These are phyloP conservation scores for Ascaphus truei DNA, from an alignment of 2,113 vertebrate genomes.

Conservation along the genomic window DNA sequence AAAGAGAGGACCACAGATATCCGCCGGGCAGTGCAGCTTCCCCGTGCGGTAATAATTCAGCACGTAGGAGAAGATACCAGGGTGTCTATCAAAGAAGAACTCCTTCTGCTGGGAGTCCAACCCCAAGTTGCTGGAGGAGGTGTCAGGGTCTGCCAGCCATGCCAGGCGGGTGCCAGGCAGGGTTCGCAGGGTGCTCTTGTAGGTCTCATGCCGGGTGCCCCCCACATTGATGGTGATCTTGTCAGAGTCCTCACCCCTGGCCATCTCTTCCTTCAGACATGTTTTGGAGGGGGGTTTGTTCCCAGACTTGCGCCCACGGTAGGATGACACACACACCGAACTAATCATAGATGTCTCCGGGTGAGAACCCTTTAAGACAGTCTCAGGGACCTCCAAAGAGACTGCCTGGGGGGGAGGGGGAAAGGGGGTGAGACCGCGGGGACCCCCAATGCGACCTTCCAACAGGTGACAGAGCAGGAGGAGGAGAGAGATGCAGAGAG, in stretches of 20 bases:
- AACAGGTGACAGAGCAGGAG: neutral
- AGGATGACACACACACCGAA: conserved; percentile 98
- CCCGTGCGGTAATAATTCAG: conserved; percentile 97
- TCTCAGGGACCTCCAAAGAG: conserved; percentile 51
- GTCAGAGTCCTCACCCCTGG: conserved; percentile 88
- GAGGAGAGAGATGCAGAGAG: conserved; percentile 35
- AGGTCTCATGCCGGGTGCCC: conserved; percentile 94
- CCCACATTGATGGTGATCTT: conserved; percentile 96
- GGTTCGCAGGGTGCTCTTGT: conserved; percentile 90
- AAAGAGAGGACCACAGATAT: conserved; percentile 93
- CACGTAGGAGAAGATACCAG: conserved; percentile 93
- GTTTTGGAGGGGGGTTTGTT: conserved; percentile 97
- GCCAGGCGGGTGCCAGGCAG: conserved; percentile 92
- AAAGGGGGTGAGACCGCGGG: conserved; percentile 24
- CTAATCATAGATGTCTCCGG: conserved; percentile 86
- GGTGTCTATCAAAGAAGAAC: conserved; percentile 95
- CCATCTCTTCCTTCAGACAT: conserved; percentile 97
- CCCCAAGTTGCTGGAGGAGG: conserved; percentile 66
- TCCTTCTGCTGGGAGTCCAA: conserved; percentile 72
- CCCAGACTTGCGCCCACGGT: conserved; percentile 96
- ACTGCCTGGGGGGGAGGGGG: conserved; percentile 45
- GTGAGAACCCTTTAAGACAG: conserved; percentile 53
- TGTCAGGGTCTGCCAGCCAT: conserved; percentile 82
- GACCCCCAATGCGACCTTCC: conserved; percentile 8
- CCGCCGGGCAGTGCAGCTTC: conserved; percentile 95